Conservation (phyloP, 2,113 vertebrate genomes). For the Crotalus tigris region DNA sequence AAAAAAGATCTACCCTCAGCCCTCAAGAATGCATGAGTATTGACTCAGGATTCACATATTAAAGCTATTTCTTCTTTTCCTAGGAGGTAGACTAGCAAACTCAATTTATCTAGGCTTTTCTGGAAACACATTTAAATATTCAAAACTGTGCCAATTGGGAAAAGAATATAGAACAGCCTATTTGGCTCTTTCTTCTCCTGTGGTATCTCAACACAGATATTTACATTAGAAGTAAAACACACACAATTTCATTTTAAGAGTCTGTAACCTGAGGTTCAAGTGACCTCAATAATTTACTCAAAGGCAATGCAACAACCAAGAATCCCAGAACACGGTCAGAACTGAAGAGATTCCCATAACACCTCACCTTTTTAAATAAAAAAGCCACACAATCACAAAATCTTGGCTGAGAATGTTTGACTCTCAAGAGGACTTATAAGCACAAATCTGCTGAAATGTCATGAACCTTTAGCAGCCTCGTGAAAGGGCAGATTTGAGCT, state of each 20-base stretch:
- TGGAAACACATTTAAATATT: conserved; percentile 45
- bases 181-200: conserved; percentile 31
- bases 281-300: neutral
- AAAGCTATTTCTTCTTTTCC: conserved; percentile 48
- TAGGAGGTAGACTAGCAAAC: conserved; percentile 26
- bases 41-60: conserved; percentile 20
- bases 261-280: neutral
- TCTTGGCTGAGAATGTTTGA: neutral
- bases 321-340: neutral
- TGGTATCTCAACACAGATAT: neutral
- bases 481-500: neutral
- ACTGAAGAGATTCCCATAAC: neutral
- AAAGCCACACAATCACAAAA: neutral
- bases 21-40: neutral
- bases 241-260: neutral
- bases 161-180: conserved; percentile 34
- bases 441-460: neutral
- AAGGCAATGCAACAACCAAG: neutral
- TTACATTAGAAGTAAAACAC: neutral
- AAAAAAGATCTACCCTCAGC: conserved; percentile 23
- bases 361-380: neutral
- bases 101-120: conserved; percentile 46
- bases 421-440: neutral
- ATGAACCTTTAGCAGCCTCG: neutral
- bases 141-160: conserved; percentile 47